A percentile compares a stretch with the other conserved stretches of the same genome.
Evolutionary conservation across 2,797 vertebrate species (phyloP).

Genomic region (Chelon labrosus): DNA sequence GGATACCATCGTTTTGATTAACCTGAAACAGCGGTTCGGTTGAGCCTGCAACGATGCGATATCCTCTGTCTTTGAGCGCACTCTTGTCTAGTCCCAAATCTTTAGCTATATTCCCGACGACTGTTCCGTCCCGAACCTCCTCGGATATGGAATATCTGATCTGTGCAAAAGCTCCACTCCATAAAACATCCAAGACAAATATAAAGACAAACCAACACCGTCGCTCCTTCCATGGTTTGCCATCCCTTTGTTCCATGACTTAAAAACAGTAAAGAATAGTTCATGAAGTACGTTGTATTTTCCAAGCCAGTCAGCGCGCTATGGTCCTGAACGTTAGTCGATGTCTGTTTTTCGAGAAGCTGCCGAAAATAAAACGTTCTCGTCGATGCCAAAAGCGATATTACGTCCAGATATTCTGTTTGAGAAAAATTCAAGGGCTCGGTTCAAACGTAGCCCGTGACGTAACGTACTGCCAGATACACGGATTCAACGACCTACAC

Average conservation of each 20-base stretch:
- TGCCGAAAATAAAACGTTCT: neutral
- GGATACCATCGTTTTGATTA: constrained; percentile 74
- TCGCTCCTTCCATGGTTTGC: constrained; percentile 7
- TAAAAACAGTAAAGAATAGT: neutral
- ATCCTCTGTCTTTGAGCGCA: constrained; percentile 70
- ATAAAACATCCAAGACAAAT: constrained; percentile 64
- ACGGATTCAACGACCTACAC: constrained; percentile 30
- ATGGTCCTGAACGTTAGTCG: neutral
- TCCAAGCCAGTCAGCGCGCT: neutral
- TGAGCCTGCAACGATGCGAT: constrained; percentile 79
- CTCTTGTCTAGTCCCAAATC: constrained; percentile 81
- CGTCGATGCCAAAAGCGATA: neutral
- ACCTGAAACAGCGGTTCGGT: constrained; percentile 69
- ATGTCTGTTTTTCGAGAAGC: neutral
- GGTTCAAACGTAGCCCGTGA: constrained; percentile 10
- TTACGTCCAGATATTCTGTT: neutral
- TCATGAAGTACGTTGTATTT: neutral
- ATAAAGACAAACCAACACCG: constrained; percentile 60
- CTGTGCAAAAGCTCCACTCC: constrained; percentile 64
- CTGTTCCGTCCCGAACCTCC: constrained; percentile 78
- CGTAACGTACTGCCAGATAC: constrained; percentile 9
- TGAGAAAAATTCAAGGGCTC: neutral
- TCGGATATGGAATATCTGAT: constrained; percentile 83
- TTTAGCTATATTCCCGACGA: constrained; percentile 84
- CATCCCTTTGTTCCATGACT: constrained; percentile 72